Conservation (phyloP, 2,113 vertebrate genomes). For the Archilochus colubris region DNA sequence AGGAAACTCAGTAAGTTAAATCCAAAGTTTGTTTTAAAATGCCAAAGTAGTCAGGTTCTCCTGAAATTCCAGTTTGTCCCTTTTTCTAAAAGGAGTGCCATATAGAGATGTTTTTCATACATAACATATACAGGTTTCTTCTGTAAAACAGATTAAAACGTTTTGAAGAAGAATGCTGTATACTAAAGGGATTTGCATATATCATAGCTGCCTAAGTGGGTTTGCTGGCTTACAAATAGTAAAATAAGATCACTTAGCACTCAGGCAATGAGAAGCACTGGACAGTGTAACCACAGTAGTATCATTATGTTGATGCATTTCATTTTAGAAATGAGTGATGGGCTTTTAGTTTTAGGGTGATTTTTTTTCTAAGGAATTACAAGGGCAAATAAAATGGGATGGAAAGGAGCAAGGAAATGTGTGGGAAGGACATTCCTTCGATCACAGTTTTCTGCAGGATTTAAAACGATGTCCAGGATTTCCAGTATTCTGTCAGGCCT, state of each 20-base stretch:
- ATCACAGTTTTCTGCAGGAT: not conserved
- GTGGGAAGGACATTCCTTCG: not conserved
- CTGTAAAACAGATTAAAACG: constrained; percentile 4
- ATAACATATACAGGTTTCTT: not conserved
- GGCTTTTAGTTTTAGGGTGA: not conserved
- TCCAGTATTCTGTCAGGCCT: not conserved
- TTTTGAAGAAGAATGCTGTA: not conserved
- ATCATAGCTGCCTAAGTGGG: not conserved
- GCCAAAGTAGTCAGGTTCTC: not conserved
- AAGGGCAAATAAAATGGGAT: not conserved
- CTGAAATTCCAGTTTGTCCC: constrained; percentile 13
- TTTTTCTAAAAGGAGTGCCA: not conserved
- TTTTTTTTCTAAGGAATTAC: not conserved
- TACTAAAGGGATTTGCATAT: constrained; percentile 22
- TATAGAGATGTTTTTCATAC: not conserved
- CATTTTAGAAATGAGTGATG: not conserved
- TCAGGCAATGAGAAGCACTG: not conserved
- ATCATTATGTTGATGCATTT: not conserved
- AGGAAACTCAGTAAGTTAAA: not conserved
- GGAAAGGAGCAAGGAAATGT: not conserved
- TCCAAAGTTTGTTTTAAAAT: constrained; percentile 20
- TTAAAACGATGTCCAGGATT: not conserved
- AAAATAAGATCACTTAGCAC: constrained; percentile 36
- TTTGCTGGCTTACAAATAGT: not conserved
- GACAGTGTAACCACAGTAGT: not conserved